These are phyloP conservation scores for Grallaria varia DNA, from an alignment of 2,113 vertebrate species.

Conservation along the genomic window DNA sequence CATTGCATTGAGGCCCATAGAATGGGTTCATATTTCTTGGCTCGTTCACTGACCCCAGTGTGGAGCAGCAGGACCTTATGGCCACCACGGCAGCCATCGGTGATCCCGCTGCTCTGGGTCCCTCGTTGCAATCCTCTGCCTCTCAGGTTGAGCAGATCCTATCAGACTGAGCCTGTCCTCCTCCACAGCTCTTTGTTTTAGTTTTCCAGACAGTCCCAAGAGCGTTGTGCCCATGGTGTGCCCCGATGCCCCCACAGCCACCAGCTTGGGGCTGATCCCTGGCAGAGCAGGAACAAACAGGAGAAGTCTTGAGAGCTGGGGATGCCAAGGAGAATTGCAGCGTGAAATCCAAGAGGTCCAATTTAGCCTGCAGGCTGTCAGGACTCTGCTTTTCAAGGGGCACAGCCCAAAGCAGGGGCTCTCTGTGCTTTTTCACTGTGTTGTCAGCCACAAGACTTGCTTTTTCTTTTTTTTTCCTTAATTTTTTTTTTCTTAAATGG, in stretches of 20 bases:
- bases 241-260: not conserved
- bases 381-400: not conserved
- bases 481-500: not conserved
- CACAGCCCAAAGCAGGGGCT: not conserved
- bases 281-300: not conserved
- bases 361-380: not conserved
- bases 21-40: not conserved
- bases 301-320: not conserved
- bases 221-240: not conserved
- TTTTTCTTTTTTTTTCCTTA: not conserved
- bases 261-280: not conserved
- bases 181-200: not conserved
- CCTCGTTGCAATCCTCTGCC: not conserved
- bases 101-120: not conserved
- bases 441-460: not conserved
- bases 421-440: not conserved
- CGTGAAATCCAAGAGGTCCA: not conserved
- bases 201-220: not conserved
- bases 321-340: not conserved
- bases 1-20: not conserved
- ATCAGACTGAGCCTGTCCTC: not conserved
- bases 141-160: not conserved
- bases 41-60: not conserved
- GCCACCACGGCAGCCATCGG: rapidly evolving
- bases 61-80: not conserved